Base-by-base conservation (phyloP, 2,797 vertebrate species). In the Columba guinea region DNA sequence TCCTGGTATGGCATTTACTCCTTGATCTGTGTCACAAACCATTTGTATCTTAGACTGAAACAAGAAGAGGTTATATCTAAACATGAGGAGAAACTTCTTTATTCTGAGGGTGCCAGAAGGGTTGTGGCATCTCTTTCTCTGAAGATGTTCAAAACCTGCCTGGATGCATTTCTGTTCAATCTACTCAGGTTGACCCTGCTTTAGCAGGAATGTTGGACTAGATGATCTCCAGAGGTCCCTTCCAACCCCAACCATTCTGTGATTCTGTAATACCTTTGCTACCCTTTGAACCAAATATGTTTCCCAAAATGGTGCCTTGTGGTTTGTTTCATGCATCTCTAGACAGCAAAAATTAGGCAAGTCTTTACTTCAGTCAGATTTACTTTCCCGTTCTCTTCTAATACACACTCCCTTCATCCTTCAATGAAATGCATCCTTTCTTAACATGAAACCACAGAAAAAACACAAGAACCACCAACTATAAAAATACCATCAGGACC, bases 251-350 rank as follows among this genome's bases (percentile, higher is more conserved):
- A 46, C 19, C 44, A 46, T 46, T 46, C 19, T 46, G 44, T 46
- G 44, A 46, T 46, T 46, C 44, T 46, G 44, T 46, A 46, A 56
- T 32, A 68, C 5, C 4, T 68, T 56, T 49, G 4, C 22, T 63
- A 53, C 30, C 17, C 15, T 56, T 74, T 56, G 21, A 13, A 44
- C 16, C 3, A 80, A 70, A 35, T 0, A 0, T 8, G 1, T 34
- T 90, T 70, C 44, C 28, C 13, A 22, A 67, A 83, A 49, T 2
- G 7, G 2, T 62, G 5, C 8, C 12, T 48, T 23, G 7, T 59
- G 6, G 3, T 74, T 88, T 55, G 7, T 44, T 70, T 41, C 7
- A 18, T 32, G 4, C 8, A 74, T 28, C 13, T 73, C 12, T 34
- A 76, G 44, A 62, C 77, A 5, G 15, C 3, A 80, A 34, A 76